Percentiles rank a stretch among this genome's conserved stretches.
Conservation (phyloP, 2,888 invertebrate genomes). For the Anarsia innoxiella region DNA sequence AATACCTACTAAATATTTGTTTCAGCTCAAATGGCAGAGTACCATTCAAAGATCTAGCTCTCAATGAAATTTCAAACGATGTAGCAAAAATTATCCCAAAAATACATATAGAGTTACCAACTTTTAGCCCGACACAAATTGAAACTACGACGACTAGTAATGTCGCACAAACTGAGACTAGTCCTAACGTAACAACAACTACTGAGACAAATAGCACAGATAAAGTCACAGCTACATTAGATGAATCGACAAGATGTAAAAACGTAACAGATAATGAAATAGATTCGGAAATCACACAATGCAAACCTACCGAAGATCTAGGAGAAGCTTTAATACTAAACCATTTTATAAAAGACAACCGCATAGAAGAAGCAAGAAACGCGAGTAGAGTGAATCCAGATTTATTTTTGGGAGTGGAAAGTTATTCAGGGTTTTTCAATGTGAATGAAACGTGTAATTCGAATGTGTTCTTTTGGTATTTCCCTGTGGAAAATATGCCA, state of each 20-base stretch:
- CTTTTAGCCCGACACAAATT: background rate
- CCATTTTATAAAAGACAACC: constrained; percentile 46
- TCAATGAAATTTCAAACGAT: background rate
- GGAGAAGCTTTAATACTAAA: constrained; percentile 53
- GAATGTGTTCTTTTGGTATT: constrained; percentile 91
- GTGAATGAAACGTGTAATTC: constrained; percentile 83
- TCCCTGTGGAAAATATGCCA: constrained; percentile 72
- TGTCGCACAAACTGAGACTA: background rate
- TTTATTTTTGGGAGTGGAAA: constrained; percentile 52
- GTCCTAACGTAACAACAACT: no score
- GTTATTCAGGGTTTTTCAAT: constrained; percentile 76
- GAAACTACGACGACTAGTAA: background rate
- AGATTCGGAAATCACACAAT: constrained; percentile 9
- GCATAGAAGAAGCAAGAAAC: constrained; percentile 46
- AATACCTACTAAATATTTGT: no score
- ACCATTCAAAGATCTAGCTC: constrained; percentile 19
- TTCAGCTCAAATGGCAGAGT: constrained; percentile 38
- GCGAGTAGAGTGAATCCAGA: constrained; percentile 35
- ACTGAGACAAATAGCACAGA: no score
- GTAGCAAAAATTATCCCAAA: background rate
- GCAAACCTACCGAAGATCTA: constrained; percentile 23
- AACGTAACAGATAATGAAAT: constrained; percentile 7
- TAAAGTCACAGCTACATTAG: no score
- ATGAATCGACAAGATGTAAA: no score
- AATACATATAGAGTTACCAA: constrained; percentile 10